These are phyloP conservation scores for Gallinago jamesoni DNA, from an alignment of 2,113 vertebrate species.

Conservation along the genomic window DNA sequence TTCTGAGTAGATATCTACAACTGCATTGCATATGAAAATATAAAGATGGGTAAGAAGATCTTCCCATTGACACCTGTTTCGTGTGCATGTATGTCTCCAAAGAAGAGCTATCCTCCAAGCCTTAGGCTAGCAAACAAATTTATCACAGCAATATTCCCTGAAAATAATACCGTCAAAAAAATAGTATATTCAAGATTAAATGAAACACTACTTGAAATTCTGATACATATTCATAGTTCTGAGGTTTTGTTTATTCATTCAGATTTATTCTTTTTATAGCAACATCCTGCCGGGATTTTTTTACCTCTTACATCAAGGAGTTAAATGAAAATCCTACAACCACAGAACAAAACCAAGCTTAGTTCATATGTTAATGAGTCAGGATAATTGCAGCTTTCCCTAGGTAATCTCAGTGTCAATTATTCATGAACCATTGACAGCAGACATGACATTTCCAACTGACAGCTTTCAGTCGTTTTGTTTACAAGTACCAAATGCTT, in stretches of 20 bases:
- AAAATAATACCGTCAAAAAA: not conserved
- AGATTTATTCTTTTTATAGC: slow-evolving; percentile 55
- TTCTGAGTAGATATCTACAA: not conserved
- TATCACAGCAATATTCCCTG: not conserved
- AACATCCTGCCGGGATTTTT: slow-evolving; percentile 31
- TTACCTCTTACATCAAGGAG: slow-evolving; percentile 67
- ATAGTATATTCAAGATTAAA: not conserved
- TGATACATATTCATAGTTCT: slow-evolving; percentile 19
- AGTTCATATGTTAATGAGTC: slow-evolving; percentile 76
- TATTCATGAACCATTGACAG: slow-evolving; percentile 77
- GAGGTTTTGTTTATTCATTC: slow-evolving; percentile 41
- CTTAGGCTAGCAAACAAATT: not conserved
- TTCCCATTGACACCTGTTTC: not conserved
- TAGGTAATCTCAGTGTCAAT: slow-evolving; percentile 76
- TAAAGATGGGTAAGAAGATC: not conserved
- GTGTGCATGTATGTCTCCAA: not conserved
- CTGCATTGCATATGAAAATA: not conserved
- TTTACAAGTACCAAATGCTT: slow-evolving; percentile 63
- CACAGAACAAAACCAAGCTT: slow-evolving; percentile 56
- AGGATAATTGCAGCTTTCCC: slow-evolving; percentile 78
- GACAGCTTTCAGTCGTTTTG: slow-evolving; percentile 74
- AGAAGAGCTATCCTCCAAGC: not conserved
- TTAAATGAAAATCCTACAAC: slow-evolving; percentile 72
- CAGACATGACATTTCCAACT: slow-evolving; percentile 73
- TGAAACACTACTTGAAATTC: slow-evolving; percentile 20